These are phyloP conservation scores for Pelosia muscerda DNA, from an alignment of 2,888 invertebrate genomes.

Conservation along the genomic window DNA sequence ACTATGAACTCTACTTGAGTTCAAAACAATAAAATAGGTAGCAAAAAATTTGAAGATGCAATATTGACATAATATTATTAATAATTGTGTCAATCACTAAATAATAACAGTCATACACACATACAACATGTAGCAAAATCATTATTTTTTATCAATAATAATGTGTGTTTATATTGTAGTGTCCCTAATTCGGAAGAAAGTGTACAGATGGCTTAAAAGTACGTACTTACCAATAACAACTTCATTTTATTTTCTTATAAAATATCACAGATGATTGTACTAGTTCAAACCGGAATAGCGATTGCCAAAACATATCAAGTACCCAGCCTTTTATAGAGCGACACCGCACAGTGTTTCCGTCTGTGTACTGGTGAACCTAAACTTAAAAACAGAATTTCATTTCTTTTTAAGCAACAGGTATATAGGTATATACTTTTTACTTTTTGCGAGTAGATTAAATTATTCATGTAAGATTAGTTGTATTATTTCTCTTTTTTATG, in stretches of 20 bases:
- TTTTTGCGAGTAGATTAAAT: too few species aligned
- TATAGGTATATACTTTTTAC: too few species aligned
- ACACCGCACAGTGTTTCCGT: not conserved
- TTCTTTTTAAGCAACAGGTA: not conserved
- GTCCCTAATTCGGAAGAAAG: not conserved
- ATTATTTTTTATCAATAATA: not conserved
- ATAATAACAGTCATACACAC: too few species aligned
- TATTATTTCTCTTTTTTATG: too few species aligned
- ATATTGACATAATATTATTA: too few species aligned
- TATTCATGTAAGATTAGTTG: too few species aligned
- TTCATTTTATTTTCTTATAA: constrained; percentile 59
- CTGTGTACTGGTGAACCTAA: not conserved
- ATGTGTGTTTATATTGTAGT: not conserved
- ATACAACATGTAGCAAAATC: too few species aligned
- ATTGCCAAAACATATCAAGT: constrained; percentile 31
- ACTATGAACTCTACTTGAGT: too few species aligned
- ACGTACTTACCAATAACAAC: constrained; percentile 59
- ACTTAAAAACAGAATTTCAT: not conserved
- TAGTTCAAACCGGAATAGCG: constrained; percentile 23
- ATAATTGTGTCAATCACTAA: too few species aligned
- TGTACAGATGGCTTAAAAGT: not conserved
- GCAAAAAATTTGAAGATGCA: too few species aligned
- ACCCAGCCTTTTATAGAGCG: constrained; percentile 5
- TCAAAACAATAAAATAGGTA: too few species aligned
- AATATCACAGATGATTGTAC: constrained; percentile 36